phyloP scores from a whole-genome alignment of 2,888 invertebrate species.

The Sisyra nigra region DNA sequence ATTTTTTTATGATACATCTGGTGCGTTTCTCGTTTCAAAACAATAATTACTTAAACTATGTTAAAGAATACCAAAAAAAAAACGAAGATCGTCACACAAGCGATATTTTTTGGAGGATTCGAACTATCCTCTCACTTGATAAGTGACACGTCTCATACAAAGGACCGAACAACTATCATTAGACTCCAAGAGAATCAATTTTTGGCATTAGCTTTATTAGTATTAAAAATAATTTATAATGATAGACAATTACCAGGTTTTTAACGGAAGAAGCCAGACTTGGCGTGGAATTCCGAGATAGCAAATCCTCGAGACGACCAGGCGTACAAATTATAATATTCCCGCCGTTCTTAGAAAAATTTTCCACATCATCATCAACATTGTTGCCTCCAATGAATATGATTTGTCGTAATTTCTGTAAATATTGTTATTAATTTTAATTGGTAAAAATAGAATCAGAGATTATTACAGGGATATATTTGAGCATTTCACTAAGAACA shows the following conservation, averaged over 20 bases:
- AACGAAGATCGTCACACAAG: too few relatives aligned
- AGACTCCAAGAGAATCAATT: background rate
- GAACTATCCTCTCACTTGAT: too few relatives aligned
- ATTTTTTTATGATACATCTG: too few relatives aligned
- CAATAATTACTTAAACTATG: too few relatives aligned
- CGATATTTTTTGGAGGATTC: too few relatives aligned
- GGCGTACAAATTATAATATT: constrained; percentile 91
- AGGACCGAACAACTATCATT: background rate
- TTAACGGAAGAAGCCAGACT: constrained; percentile 59
- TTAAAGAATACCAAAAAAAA: too few relatives aligned
- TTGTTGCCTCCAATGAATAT: constrained; percentile 71
- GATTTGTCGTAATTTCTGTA: constrained; percentile 33
- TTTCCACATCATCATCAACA: constrained; percentile 56
- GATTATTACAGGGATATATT: constrained; percentile 24
- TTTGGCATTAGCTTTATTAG: background rate
- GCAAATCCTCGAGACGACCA: constrained; percentile 77
- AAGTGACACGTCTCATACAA: too few relatives aligned
- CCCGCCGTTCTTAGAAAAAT: constrained; percentile 48
- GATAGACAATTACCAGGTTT: constrained; percentile 51
- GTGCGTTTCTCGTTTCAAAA: background rate
- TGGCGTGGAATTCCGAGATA: constrained; percentile 50
- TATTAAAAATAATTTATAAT: background rate
- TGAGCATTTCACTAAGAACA: constrained; percentile 35
- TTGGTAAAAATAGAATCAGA: background rate
- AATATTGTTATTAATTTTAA: too few relatives aligned